Evolutionary conservation across 2,113 vertebrate species (phyloP), one percentile per base, ranked within the genome.

Genomic region (Laticauda colubrina): DNA sequence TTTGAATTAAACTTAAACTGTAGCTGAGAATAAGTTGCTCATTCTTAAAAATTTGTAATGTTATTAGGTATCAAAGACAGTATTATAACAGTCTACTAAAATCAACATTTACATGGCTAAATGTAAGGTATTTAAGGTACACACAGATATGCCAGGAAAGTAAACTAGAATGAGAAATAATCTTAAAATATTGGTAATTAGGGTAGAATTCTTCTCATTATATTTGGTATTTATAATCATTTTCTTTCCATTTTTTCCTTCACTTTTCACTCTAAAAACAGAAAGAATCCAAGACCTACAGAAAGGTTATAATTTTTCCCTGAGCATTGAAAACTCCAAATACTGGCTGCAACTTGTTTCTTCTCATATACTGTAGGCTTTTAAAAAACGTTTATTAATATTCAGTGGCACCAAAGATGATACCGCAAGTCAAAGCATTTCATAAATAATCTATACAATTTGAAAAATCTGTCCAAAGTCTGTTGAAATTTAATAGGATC

Each of bases 391-490:
- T 86, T 90, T 90, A 90, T 93, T 23, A 48, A 61, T 93, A 56
- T 90, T 90, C 88, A 54, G 4, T 5, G 9, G 48, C 56, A 56
- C n/a, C 15, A 93, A 90, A 57, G 26, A 69, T 95, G 88, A 20
- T 3, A 69, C 81, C 87, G 14, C 91, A 56, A 91, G 24, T 14
- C 61, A 92, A n/a, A 39, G 21, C 45, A 94, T 94, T 45, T 92
- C 90, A 75, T n/a, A 26, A 11, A 21, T 93, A 94, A 95, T 39
- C 45, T 90, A 91, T 93, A 93, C n/a, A 69, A 86, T 91, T 89
- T 86, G 55, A 69, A 88, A 95, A 88, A 86, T 3, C 45, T 94
- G 95, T 91, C 51, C 86, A 91, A 48, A 90, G 81, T 92, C 12
- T 88, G 51, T 55, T 91, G n/a, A 2, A 7, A 94, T 0, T 92